These are phyloP conservation scores for Mamestra brassicae DNA, from an alignment of 2,888 invertebrate species.

Conservation along the genomic window DNA sequence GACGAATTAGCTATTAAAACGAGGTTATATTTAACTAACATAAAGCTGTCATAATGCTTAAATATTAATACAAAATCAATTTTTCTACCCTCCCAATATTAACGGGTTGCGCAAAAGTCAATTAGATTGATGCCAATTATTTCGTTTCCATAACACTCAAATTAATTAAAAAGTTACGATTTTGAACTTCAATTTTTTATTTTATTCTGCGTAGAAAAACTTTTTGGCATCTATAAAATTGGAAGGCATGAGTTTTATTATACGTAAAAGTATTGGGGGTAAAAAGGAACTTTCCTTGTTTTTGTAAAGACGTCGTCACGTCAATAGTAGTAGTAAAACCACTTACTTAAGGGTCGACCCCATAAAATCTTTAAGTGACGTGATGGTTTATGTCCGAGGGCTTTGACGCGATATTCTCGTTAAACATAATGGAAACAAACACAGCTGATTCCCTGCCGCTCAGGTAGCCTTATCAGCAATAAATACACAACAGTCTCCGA, in stretches of 20 bases:
- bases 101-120: neutral
- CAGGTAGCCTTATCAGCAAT: conserved; percentile 55
- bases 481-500: conserved; percentile 44
- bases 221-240: conserved; percentile 18
- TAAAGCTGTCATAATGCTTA: neutral
- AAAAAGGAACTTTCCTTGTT: conserved; percentile 45
- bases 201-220: neutral
- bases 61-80: neutral
- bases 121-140: conserved; percentile 26
- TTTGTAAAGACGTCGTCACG: conserved; percentile 38
- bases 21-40: conserved; percentile 6
- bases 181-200: neutral
- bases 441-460: conserved; percentile 40
- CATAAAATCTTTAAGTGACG: conserved; percentile 65
- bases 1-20: neutral
- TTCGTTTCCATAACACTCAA: conserved; percentile 1
- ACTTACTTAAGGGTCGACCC: conserved; percentile 62
- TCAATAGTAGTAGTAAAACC: conserved; percentile 45
- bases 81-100: neutral
- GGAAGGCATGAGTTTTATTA: neutral
- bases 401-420: conserved; percentile 59
- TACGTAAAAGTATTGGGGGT: conserved; percentile 12
- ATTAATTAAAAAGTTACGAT: conserved; percentile 18
- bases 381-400: conserved; percentile 56
- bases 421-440: conserved; percentile 61